phyloP scores from a whole-genome alignment of 2,113 vertebrate species.

The Felis chaus region DNA sequence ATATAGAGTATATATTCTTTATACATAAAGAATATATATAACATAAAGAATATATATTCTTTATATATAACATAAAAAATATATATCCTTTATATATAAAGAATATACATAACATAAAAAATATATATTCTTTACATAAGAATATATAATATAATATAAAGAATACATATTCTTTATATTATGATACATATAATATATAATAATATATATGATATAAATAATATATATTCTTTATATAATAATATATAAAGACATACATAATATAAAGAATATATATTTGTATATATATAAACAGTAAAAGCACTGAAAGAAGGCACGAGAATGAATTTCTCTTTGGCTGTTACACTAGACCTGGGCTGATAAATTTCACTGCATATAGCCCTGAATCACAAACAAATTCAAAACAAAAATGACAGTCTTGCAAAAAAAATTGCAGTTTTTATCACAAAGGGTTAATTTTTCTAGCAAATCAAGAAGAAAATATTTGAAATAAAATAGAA shows the following conservation, averaged over 20 bases:
- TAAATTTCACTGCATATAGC: not conserved
- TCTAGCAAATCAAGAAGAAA: not conserved
- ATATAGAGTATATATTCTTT: too few species aligned
- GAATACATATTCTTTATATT: too few species aligned
- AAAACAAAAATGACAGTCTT: not conserved
- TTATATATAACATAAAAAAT: too few species aligned
- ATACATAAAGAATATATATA: too few species aligned
- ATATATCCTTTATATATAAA: not conserved
- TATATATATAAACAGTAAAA: not conserved
- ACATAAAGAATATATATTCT: too few species aligned
- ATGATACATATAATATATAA: too few species aligned
- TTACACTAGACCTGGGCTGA: not conserved
- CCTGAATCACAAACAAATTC: not conserved
- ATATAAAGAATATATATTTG: not conserved
- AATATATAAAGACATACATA: too few species aligned
- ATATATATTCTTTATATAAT: too few species aligned
- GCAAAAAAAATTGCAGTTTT: not conserved
- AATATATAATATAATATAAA: too few species aligned
- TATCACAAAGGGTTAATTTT: not conserved
- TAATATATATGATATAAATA: too few species aligned
- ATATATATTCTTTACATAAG: too few species aligned
- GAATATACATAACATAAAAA: not conserved
- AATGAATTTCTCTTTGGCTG: not conserved
- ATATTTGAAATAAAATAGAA: not conserved
- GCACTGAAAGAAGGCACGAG: not conserved